Percentiles rank a stretch among this genome's conserved stretches.
Conservation (phyloP, 2,797 vertebrate species). For the Dallia pectoralis region DNA sequence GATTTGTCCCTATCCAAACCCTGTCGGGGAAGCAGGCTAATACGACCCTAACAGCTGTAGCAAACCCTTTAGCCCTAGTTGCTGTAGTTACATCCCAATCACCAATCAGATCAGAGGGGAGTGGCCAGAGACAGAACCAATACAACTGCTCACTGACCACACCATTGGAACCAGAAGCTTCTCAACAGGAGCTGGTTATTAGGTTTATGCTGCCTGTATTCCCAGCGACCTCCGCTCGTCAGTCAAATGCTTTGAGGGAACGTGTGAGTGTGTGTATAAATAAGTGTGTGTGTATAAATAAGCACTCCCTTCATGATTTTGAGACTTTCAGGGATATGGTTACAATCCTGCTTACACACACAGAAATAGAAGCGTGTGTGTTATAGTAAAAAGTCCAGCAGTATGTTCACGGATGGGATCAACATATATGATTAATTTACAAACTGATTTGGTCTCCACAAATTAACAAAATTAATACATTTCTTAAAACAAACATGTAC, state of each 20-base stretch:
- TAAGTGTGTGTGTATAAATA: slow-evolving; percentile 29
- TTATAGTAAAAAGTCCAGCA: background rate
- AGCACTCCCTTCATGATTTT: slow-evolving; percentile 20
- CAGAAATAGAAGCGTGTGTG: slow-evolving; percentile 3
- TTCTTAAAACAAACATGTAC: too few species aligned
- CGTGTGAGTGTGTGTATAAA: slow-evolving; percentile 4
- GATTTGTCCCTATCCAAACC: background rate
- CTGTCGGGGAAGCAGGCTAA: background rate
- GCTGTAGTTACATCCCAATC: too few species aligned
- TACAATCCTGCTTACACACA: slow-evolving; percentile 17
- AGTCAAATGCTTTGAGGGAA: background rate
- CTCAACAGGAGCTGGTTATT: background rate
- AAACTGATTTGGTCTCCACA: background rate
- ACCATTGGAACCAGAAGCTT: background rate
- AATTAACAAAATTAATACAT: background rate
- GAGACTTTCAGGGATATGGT: slow-evolving; percentile 8
- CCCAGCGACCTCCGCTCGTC: background rate
- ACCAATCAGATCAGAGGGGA: background rate
- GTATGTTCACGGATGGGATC: background rate
- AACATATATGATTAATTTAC: background rate
- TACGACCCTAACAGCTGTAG: background rate
- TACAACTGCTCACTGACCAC: background rate
- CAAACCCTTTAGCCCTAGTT: too few species aligned
- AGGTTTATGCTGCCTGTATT: slow-evolving; percentile 11
- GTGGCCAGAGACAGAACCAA: background rate